Base-by-base conservation (phyloP, 1,140 invertebrate species). In the Drosophila insularis region DNA sequence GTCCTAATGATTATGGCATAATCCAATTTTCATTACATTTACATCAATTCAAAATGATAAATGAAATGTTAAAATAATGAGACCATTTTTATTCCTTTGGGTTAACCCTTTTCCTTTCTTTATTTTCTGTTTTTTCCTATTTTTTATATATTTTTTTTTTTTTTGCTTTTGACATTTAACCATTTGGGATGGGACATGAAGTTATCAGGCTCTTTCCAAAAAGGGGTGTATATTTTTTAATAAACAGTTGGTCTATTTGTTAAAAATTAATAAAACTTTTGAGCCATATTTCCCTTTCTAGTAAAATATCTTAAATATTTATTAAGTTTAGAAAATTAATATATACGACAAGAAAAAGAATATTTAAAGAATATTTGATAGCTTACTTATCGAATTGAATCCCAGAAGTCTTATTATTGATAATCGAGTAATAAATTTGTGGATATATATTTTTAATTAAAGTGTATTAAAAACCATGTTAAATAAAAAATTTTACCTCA, bases 21-120 rank as follows among this genome's bases (percentile, higher is more conserved):
- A 89, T 84, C 80, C 84, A 71, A 84, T 69, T 89, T 89, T 89
- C 84, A 87, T 87, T 87, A 80, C 80, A 78, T 70, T 80, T 78
- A 71, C 80, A 89, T 80, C 84, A 89, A 70, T 80, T 68, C 63
- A 50, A 67, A 75, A 87, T 89, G 84, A 87, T 89, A 89, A 87
- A 87, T 84, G 80, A 84, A 87, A 87, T 84, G 74, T 64, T 78
- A 23, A 74, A 89, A 89, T 89, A 87, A 87, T 87, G 77, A 78
- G 72, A 78, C 64, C 59, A 80, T 71, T 50, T 17, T 74, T 54
- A 40, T 54, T 50, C 50, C 35, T 14, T 40, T 37, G 32, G 76
- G 60, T 53, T 21, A 78, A 71, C 58, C 69, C 74, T 61, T 68
- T 65, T 64, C 31, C 19, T 17, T 53, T 64, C 68, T 78, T 71